Evolutionary conservation across 2,113 vertebrate genomes (phyloP), one percentile per base, ranked within the genome.

Genomic region (Ophiodon elongatus): DNA sequence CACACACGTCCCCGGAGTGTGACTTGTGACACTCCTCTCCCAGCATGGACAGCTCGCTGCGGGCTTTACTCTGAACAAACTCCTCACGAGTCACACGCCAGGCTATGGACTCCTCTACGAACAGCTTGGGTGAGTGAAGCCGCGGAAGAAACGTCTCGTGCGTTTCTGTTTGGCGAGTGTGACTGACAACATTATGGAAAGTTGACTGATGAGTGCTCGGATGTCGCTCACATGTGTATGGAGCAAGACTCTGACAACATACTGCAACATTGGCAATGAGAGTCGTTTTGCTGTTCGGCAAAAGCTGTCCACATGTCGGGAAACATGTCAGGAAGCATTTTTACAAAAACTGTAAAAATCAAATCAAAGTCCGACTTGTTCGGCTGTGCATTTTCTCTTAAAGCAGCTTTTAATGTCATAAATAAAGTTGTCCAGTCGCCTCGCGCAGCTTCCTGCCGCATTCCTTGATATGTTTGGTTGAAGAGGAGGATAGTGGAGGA

Each of bases 61-160:
- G 54, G 10, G 33, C 50, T 70, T 39, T 35, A 59, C 83, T 43
- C 33, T 84, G 75, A 11, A 85, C 2, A 84, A 66, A 74, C 62
- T 27, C 15, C 75, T 52, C 64, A 2, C 60, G n/a, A 9, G 1
- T 33, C 31, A 14, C 19, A 37, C n/a, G 2, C 31, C 2, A 72
- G 39, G 79, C 41, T 75, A 96, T 96, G 95, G 94, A 95, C 47
- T 95, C 94, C 5, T 94, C 93, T 9, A 92, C 92, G 0, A 96
- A 95, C 83, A 95, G 94, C 71, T 25, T 94, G 72, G 95, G 95
- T 96, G 80, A 96, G 95, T 91, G 8, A 33, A 71, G 5, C 33
- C 7, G 39, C 11, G 2, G 29, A 62, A 15, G 23, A 17, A 31
- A 3, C 25, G 2, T 2, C 0, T 2, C 63, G 23, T 62, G 6